phyloP scores from a whole-genome alignment of 2,888 invertebrate genomes.

The Clunio marinus region DNA sequence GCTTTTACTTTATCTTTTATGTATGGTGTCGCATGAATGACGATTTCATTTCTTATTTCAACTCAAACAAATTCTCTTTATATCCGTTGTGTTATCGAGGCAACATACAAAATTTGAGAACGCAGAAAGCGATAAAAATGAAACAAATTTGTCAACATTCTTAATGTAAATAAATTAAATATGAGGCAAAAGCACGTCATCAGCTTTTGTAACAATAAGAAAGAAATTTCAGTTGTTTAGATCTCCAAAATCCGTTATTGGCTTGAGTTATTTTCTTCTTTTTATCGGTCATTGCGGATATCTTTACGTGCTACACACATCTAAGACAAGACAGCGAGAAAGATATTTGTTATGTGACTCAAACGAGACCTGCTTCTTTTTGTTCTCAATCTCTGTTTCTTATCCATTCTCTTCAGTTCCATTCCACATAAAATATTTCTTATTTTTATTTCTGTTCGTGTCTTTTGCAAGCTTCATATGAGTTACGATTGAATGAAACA shows the following conservation, averaged over 20 bases:
- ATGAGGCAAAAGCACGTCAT: too few species aligned
- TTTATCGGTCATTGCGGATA: constrained; percentile 4
- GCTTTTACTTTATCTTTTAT: constrained; percentile 14
- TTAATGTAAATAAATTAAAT: too few species aligned
- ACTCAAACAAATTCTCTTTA: neutral
- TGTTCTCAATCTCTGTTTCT: neutral
- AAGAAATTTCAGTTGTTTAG: neutral
- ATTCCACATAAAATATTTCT: too few species aligned
- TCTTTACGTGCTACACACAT: neutral
- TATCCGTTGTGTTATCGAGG: too few species aligned
- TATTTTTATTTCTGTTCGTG: too few species aligned
- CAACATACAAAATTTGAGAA: too few species aligned
- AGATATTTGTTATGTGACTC: neutral
- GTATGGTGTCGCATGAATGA: constrained; percentile 15
- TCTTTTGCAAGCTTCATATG: too few species aligned
- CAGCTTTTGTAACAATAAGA: neutral
- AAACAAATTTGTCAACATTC: too few species aligned
- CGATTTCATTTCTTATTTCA: neutral
- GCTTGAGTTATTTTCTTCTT: constrained; percentile 10
- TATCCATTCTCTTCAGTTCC: too few species aligned
- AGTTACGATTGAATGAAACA: too few species aligned
- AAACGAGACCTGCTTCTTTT: neutral
- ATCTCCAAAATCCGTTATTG: neutral
- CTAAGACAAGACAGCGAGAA: too few species aligned
- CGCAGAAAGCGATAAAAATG: too few species aligned